These are phyloP conservation scores for Drosophila nigrodunni DNA, from an alignment of 1,140 invertebrate genomes.

Conservation along the genomic window DNA sequence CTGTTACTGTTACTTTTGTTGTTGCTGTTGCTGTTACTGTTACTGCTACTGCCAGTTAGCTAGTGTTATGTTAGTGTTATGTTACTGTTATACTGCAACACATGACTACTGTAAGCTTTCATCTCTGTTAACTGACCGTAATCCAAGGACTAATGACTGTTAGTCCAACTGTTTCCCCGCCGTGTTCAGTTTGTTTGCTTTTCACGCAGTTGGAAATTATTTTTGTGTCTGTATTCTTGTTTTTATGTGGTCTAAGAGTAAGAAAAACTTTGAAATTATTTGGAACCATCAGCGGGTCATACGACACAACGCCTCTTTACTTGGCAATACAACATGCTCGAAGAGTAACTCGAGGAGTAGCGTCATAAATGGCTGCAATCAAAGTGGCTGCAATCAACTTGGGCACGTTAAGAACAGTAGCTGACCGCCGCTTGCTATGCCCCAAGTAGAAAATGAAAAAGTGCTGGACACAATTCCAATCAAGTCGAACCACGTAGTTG, in stretches of 20 bases:
- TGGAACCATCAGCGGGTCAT: neutral
- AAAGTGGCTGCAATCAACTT: constrained; percentile 1
- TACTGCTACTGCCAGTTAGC: neutral
- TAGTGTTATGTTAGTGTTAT: neutral
- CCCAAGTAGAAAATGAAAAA: neutral
- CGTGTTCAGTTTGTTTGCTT: neutral
- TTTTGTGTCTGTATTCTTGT: neutral
- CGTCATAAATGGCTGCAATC: constrained; percentile 33
- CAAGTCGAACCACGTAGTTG: constrained; percentile 58
- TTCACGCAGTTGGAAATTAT: neutral
- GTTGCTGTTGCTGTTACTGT: no score
- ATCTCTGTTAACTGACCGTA: no score
- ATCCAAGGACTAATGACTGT: no score
- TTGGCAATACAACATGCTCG: neutral
- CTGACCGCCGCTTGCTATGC: constrained; percentile 1
- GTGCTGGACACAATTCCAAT: constrained; percentile 48
- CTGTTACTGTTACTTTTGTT: no score
- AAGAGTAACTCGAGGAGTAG: neutral
- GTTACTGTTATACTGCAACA: no score
- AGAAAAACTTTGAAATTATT: no score
- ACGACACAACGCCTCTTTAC: no score
- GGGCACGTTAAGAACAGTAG: constrained; percentile 1
- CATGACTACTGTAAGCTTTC: no score
- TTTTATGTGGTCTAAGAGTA: neutral
- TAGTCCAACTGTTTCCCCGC: no score